Conservation (phyloP, 2,888 invertebrate species). For the Parnassius glacialis region DNA sequence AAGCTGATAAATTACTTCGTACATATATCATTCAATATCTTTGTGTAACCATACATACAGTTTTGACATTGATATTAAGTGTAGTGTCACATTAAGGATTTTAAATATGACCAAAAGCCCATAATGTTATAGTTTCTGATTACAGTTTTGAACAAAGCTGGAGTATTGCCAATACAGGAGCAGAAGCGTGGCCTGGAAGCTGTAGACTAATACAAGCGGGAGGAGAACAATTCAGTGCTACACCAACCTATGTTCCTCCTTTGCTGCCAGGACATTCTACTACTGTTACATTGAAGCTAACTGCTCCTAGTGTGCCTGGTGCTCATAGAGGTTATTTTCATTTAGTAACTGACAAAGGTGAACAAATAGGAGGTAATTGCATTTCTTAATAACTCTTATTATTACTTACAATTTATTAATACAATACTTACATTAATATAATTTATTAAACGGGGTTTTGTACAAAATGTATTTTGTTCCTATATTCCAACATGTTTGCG, state of each 20-base stretch:
- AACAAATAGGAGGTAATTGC: slow-evolving; percentile 93
- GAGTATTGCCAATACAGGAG: slow-evolving; percentile 93
- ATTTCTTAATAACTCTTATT: not conserved
- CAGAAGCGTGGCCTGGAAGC: slow-evolving; percentile 92
- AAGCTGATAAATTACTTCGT: too few relatives aligned
- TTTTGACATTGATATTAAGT: too few relatives aligned
- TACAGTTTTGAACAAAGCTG: slow-evolving; percentile 91
- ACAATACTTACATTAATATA: too few relatives aligned
- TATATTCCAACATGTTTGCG: too few relatives aligned
- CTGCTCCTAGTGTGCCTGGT: slow-evolving; percentile 87
- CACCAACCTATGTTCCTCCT: slow-evolving; percentile 83
- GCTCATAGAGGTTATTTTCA: slow-evolving; percentile 94
- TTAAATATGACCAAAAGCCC: slow-evolving; percentile 17
- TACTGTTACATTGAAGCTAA: slow-evolving; percentile 89
- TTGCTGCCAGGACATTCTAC: slow-evolving; percentile 88
- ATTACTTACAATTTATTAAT: too few relatives aligned
- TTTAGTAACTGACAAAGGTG: slow-evolving; percentile 91
- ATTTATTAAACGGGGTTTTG: too few relatives aligned
- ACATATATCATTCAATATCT: too few relatives aligned
- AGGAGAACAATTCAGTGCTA: slow-evolving; percentile 77
- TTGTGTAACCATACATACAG: too few relatives aligned
- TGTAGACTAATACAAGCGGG: slow-evolving; percentile 88
- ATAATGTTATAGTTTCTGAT: slow-evolving; percentile 29
- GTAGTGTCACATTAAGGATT: not conserved
- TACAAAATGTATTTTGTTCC: too few relatives aligned